Evolutionary conservation across 2,797 vertebrate genomes (phyloP), one percentile per base, ranked within the genome.

Genomic region (Phrynocephalus forsythii): DNA sequence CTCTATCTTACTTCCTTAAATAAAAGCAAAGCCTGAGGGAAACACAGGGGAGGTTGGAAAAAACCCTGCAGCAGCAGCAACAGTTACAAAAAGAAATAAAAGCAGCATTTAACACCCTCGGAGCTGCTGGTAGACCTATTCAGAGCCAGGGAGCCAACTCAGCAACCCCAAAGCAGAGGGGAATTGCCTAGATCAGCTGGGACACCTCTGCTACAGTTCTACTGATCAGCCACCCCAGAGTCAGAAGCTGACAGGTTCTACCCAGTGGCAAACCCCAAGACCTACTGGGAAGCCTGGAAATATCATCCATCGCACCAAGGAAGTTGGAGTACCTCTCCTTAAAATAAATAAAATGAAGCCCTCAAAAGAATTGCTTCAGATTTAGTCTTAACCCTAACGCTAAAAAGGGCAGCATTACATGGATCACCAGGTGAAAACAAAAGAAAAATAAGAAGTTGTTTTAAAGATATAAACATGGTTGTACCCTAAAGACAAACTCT

Each of bases 131-230:
- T n/a, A 67, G 66, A 18, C n/a, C 38, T 1, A 80, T 79, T 56
- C 76, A 56, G 0, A 10, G 44, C 11, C 5, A 80, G 50, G 26
- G 8, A 10, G 84, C 5, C 33, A 76, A 82, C 71, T 87, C 90
- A 93, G 90, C 88, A 88, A 73, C 48, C 38, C 33, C 71, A 60
- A 38, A 90, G 76, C 0, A 2, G 13, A 26, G 83, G 50, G 6
- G 0, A 88, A 83, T 18, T 22, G 67, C 77, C 87, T n/a, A 0
- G 44, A 81, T 68, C 84, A 76, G 83, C 80, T 38, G 15, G 71
- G 60, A 86, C 56, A 77, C 13, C 84, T 68, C 78, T 1, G 28
- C 82, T 88, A 77, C 71, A 89, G 68, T 68, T n/a, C 82, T 88
- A 79, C 71, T 90, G 56, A 71, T n/a, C 0, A 11, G 9, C 33